Evolutionary conservation across 2,888 invertebrate genomes (phyloP).

Genomic region (Dione vanillae): DNA sequence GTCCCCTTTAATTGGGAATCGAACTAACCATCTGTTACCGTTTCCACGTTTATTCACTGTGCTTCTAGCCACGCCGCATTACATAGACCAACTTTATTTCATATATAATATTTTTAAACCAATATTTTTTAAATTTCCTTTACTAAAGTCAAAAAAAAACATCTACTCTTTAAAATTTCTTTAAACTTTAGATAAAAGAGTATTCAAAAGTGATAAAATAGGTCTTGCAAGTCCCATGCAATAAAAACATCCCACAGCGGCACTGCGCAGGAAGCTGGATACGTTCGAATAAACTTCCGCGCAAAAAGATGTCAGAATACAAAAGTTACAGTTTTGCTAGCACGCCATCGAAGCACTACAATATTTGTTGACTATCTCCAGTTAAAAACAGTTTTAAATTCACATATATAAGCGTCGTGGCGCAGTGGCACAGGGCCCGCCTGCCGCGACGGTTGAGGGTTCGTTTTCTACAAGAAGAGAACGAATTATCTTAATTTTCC

Average conservation of each 20-base stretch:
- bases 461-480: neutral
- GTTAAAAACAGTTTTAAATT: neutral
- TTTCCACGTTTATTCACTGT: too few species aligned
- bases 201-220: neutral
- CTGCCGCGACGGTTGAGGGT: neutral
- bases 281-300: constrained; percentile 23
- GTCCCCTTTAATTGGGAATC: too few species aligned
- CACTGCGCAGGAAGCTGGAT: constrained; percentile 17
- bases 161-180: constrained; percentile 4
- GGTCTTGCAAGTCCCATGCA: constrained; percentile 5
- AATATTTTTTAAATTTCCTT: too few species aligned
- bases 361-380: neutral
- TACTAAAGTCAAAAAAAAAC: neutral
- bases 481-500: neutral
- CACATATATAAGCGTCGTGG: too few species aligned
- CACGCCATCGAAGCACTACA: neutral
- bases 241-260: constrained; percentile 18
- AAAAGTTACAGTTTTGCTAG: constrained; percentile 9
- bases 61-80: too few species aligned
- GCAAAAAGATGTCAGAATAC: constrained; percentile 17
- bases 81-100: too few species aligned
- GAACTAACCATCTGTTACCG: too few species aligned
- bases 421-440: neutral
- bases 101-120: too few species aligned
- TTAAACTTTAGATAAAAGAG: constrained; percentile 2